Base-by-base conservation (phyloP, 2,797 vertebrate genomes). In the Myotis daubentonii region DNA sequence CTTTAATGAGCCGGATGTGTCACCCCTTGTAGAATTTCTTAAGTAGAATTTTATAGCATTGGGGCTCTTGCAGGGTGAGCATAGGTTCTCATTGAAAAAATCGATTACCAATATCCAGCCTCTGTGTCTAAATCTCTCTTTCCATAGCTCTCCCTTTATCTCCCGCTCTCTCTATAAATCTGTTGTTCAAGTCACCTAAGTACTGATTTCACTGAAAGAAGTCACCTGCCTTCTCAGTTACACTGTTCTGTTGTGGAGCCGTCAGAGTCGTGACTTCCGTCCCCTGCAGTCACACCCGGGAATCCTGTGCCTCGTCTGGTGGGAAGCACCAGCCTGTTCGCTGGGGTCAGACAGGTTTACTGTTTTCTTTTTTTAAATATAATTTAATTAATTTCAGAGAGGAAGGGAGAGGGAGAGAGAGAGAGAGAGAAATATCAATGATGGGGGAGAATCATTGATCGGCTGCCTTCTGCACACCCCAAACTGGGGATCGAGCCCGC, bases 231-330 rank as follows among this genome's bases (percentile, higher is more conserved):
- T 71, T 28, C 30, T 93, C 38, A 70, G 51, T n/a, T 51, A 55
- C 13, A 75, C 2, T 2, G 4, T 0, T 0, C 83, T 47, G 84
- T 91, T 95, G 47, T 75, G 47, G 57, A 84, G 62, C 95, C 33
- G 8, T 55, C 91, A 23, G 0, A 0, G 11, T 47, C 87, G 47
- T 28, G 91, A 12, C 41, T 97, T n/a, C 8, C 74, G 95, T 95
- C 95, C 66, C 91, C 70, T 71, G 96, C 55, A 74, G 91, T 85
- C 80, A 91, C 81, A 62, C 62, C 41, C 79, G 44, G 88, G 33
- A 68, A 41, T 47, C 90, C 0, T 4, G 10, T 57, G 44, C 51
- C 19, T 47, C 33, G n/a, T 83, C 8, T 80, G 57, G 87, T 88
- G 82, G 30, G 53, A 87, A 95, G 80, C 84, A 72, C 91, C 17